These are phyloP conservation scores for Ectemnius continuus DNA, from an alignment of 2,888 invertebrate species.

Conservation along the genomic window DNA sequence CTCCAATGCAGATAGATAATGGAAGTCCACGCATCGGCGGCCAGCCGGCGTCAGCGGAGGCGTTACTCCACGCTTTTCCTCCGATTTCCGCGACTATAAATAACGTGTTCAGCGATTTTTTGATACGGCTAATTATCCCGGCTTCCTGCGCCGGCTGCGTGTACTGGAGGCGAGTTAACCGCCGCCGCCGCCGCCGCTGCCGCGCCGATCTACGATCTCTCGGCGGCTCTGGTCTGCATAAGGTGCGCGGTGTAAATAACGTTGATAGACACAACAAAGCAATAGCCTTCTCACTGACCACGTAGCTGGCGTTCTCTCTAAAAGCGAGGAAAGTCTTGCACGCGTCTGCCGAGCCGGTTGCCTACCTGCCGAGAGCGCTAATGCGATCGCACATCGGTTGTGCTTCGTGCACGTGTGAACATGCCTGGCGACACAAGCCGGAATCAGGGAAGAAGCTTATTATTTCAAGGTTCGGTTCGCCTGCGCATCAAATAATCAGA, in stretches of 20 bases:
- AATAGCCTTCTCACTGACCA: background rate
- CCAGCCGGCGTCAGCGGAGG: background rate
- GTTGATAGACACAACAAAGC: conserved; percentile 16
- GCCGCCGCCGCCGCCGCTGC: too few relatives aligned
- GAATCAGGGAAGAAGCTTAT: conserved; percentile 71
- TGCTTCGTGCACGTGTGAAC: conserved; percentile 60
- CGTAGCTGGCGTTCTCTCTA: conserved; percentile 8
- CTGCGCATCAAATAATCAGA: conserved; percentile 63
- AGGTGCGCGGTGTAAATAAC: conserved; percentile 9
- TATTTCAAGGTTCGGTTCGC: conserved; percentile 72
- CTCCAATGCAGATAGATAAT: too few relatives aligned
- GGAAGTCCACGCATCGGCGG: too few relatives aligned
- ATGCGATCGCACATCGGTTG: conserved; percentile 69
- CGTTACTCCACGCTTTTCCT: background rate
- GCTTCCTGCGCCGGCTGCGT: conserved; percentile 6
- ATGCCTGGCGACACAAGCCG: conserved; percentile 63
- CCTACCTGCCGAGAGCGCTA: conserved; percentile 55
- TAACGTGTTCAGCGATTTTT: conserved; percentile 13
- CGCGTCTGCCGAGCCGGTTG: too few relatives aligned
- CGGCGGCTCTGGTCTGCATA: background rate
- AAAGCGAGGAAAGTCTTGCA: conserved; percentile 7
- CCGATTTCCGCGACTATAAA: conserved; percentile 9
- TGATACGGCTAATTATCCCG: conserved; percentile 16
- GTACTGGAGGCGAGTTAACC: too few relatives aligned
- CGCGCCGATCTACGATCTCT: background rate